Evolutionary conservation across 2,113 vertebrate species (phyloP).

Genomic region (Onychostruthus taczanowskii): DNA sequence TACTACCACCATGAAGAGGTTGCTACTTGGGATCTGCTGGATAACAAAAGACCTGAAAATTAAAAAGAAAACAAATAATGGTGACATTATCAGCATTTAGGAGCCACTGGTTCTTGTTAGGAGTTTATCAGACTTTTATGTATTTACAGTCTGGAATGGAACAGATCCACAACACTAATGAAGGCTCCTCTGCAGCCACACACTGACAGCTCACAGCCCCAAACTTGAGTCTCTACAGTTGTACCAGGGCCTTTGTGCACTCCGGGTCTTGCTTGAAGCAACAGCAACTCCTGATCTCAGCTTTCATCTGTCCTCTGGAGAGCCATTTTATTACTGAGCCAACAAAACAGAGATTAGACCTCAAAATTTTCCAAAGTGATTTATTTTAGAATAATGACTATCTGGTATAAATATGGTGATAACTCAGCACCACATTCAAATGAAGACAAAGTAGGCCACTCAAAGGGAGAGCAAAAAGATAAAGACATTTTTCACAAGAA

Average conservation of each 20-base stretch:
- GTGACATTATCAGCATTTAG: background rate
- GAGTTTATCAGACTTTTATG: background rate
- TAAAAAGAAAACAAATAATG: conserved; percentile 19
- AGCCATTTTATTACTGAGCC: background rate
- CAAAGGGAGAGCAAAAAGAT: background rate
- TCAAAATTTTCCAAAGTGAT: background rate
- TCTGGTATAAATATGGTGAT: background rate
- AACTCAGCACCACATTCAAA: conserved; percentile 10
- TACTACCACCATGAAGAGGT: conserved; percentile 98
- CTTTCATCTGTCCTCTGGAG: background rate
- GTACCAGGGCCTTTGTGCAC: background rate
- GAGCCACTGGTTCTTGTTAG: background rate
- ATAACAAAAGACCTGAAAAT: conserved; percentile 93
- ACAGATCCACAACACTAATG: background rate
- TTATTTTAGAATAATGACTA: background rate
- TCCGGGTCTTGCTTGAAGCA: background rate
- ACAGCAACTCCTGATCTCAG: background rate
- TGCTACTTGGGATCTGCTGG: conserved; percentile 98
- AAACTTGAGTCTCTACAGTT: background rate
- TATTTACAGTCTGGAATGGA: background rate
- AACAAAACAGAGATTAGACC: conserved; percentile 12
- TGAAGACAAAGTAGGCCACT: background rate
- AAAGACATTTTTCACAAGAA: background rate
- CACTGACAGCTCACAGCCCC: background rate
- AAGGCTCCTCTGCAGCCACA: background rate